Evolutionary conservation across 2,113 vertebrate genomes (phyloP).

Genomic region (Cinclus cinclus): DNA sequence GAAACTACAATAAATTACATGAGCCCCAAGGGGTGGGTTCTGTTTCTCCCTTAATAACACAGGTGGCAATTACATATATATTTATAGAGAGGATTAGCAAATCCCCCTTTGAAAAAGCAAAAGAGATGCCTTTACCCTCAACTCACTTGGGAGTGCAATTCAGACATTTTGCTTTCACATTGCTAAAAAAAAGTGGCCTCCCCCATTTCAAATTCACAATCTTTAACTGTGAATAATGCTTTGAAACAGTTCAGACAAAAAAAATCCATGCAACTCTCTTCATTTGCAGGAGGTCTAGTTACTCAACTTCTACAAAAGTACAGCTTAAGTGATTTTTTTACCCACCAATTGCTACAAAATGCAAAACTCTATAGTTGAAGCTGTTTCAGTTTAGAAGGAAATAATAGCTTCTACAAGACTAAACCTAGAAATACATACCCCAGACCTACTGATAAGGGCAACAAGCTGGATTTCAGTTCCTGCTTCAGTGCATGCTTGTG

Average conservation of each 20-base stretch:
- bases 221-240: not conserved
- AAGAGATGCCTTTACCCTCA: not conserved
- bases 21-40: not conserved
- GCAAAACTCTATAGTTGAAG: not conserved
- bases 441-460: not conserved
- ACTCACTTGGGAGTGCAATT: not conserved
- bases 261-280: not conserved
- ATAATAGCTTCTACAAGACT: not conserved
- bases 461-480: not conserved
- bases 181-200: not conserved
- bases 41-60: not conserved
- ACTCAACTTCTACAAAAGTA: not conserved
- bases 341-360: not conserved
- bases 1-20: not conserved
- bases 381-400: not conserved
- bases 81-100: not conserved
- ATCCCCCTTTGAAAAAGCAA: not conserved
- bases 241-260: not conserved
- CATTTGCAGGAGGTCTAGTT: not conserved
- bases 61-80: not conserved
- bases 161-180: not conserved
- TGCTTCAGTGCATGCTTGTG: not conserved
- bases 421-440: not conserved
- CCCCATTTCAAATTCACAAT: not conserved
- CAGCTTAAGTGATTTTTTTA: not conserved